These are phyloP conservation scores for Clanis bilineata DNA, from an alignment of 2,888 invertebrate species.

Conservation along the genomic window DNA sequence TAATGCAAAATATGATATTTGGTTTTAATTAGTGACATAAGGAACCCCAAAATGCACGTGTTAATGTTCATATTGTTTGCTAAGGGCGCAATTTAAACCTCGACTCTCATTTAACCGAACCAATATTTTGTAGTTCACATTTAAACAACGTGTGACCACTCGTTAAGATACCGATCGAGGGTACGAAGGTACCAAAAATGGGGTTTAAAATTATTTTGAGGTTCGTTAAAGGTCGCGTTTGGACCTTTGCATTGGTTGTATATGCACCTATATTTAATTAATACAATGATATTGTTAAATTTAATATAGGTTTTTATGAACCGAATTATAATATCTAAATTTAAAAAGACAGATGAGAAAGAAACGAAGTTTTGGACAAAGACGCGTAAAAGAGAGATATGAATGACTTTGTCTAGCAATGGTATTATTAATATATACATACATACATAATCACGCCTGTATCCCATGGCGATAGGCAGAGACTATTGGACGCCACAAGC, in stretches of 20 bases:
- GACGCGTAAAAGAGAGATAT: too few relatives aligned
- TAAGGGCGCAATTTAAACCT: constrained; percentile 33
- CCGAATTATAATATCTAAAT: too few relatives aligned
- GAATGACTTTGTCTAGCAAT: too few relatives aligned
- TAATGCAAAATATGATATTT: background rate
- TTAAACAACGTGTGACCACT: constrained; percentile 20
- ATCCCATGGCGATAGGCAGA: too few relatives aligned
- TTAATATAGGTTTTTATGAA: too few relatives aligned
- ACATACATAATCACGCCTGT: too few relatives aligned
- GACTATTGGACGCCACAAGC: too few relatives aligned
- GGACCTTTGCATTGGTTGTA: background rate
- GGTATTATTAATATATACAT: too few relatives aligned
- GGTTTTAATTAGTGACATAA: background rate
- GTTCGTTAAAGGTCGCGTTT: background rate
- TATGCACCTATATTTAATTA: too few relatives aligned
- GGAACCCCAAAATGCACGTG: background rate
- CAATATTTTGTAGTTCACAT: constrained; percentile 24
- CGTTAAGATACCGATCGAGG: constrained; percentile 14
- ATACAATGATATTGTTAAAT: too few relatives aligned
- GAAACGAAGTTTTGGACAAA: too few relatives aligned
- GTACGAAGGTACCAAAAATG: background rate
- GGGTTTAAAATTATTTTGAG: background rate
- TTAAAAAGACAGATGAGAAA: too few relatives aligned
- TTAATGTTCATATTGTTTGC: constrained; percentile 23
- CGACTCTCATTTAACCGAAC: constrained; percentile 27